Conservation (phyloP, 2,888 invertebrate genomes). For the Teinopalpus imperialis region DNA sequence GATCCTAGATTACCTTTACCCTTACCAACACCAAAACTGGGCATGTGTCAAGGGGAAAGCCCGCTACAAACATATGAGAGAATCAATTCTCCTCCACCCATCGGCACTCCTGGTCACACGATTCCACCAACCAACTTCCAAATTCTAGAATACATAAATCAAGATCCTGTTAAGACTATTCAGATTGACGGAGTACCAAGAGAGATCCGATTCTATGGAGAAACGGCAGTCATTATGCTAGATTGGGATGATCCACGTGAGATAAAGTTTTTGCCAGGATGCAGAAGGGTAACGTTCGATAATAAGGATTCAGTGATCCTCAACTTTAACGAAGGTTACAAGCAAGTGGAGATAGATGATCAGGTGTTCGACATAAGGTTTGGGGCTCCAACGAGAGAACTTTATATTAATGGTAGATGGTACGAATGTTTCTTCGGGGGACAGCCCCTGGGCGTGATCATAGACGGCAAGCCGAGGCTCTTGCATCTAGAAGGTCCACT, state of each 20-base stretch:
- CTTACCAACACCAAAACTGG: slow-evolving; percentile 61
- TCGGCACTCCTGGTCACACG: slow-evolving; percentile 59
- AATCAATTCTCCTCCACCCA: slow-evolving; percentile 54
- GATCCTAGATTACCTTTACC: slow-evolving; percentile 50
- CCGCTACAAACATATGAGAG: slow-evolving; percentile 64
- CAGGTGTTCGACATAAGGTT: slow-evolving; percentile 90
- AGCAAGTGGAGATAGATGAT: slow-evolving; percentile 88
- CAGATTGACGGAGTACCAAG: slow-evolving; percentile 90
- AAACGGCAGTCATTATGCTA: slow-evolving; percentile 91
- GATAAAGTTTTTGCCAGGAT: slow-evolving; percentile 92
- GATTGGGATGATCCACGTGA: slow-evolving; percentile 93
- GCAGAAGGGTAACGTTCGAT: slow-evolving; percentile 87
- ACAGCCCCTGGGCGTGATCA: slow-evolving; percentile 89
- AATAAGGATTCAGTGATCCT: slow-evolving; percentile 87
- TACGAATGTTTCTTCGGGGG: slow-evolving; percentile 97
- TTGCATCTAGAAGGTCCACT: slow-evolving; percentile 94
- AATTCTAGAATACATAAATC: slow-evolving; percentile 69
- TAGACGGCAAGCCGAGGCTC: slow-evolving; percentile 89
- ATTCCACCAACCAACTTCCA: slow-evolving; percentile 64
- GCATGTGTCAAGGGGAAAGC: slow-evolving; percentile 59
- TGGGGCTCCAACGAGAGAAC: slow-evolving; percentile 95
- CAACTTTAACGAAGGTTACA: slow-evolving; percentile 86
- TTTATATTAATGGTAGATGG: slow-evolving; percentile 93
- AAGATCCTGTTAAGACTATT: slow-evolving; percentile 89
- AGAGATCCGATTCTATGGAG: slow-evolving; percentile 93